Evolutionary conservation across 2,113 vertebrate genomes (phyloP).

Genomic region (Pterophyllum scalare): DNA sequence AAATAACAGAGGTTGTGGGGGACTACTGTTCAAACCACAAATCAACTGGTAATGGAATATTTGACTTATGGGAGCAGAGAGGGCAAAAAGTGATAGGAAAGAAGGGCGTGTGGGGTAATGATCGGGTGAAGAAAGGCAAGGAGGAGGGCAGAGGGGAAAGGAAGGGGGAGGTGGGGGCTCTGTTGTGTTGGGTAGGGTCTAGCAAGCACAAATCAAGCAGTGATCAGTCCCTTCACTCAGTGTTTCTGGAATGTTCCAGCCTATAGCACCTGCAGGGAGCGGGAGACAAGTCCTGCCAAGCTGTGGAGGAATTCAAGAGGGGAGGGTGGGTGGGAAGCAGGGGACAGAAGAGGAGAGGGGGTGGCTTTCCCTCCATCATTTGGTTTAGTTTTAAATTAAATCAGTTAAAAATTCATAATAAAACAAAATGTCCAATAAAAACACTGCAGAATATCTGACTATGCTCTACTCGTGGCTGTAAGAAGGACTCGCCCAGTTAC

Average conservation of each 20-base stretch:
- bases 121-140: background rate
- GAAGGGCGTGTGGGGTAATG: slow-evolving; percentile 11
- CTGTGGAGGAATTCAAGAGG: slow-evolving; percentile 65
- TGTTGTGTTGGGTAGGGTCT: slow-evolving; percentile 27
- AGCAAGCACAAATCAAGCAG: slow-evolving; percentile 70
- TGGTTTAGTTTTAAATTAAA: background rate
- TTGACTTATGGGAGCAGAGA: slow-evolving; percentile 1
- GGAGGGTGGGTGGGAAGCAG: too few relatives aligned
- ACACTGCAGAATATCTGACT: background rate
- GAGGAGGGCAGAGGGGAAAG: slow-evolving; percentile 14
- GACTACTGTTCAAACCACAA: slow-evolving; percentile 20
- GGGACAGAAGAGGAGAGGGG: background rate
- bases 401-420: background rate
- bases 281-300: slow-evolving; percentile 76
- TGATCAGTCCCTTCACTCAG: slow-evolving; percentile 61
- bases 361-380: background rate
- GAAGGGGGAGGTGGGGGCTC: slow-evolving; percentile 2
- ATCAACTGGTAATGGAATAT: slow-evolving; percentile 19
- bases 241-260: slow-evolving; percentile 72
- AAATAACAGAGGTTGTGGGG: background rate
- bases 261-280: slow-evolving; percentile 76
- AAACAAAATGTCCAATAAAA: background rate
- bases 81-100: slow-evolving; percentile 33
- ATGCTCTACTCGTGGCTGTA: background rate
- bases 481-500: background rate